Percentiles rank a stretch among this genome's conserved stretches.
phyloP scores from a whole-genome alignment of 2,113 vertebrate species.

The Phaethornis superciliosus region DNA sequence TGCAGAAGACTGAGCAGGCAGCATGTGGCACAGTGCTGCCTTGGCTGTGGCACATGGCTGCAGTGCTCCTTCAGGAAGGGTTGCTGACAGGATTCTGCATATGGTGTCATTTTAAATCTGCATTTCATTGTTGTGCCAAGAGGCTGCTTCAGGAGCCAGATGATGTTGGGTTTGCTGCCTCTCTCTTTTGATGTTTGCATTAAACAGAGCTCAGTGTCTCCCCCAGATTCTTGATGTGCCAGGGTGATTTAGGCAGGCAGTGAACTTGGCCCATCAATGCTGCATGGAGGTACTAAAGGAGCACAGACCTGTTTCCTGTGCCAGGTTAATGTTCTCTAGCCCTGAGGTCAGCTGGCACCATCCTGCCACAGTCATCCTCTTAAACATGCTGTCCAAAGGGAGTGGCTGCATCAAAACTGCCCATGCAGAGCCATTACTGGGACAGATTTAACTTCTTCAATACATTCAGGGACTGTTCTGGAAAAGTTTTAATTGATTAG shows the following conservation, averaged over 20 bases:
- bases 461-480: neutral
- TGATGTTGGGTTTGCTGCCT: neutral
- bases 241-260: neutral
- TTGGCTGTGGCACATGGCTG: neutral
- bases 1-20: neutral
- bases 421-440: neutral
- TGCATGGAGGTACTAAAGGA: neutral
- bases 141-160: neutral
- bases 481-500: neutral
- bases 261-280: neutral
- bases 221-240: neutral
- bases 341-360: neutral
- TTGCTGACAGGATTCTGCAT: neutral
- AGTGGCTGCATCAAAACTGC: conserved; percentile 1
- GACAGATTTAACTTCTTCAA: neutral
- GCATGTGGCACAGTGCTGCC: fast-evolving
- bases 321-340: conserved; percentile 13
- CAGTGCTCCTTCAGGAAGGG: neutral
- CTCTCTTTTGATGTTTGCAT: neutral
- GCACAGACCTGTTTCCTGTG: neutral
- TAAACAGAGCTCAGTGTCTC: neutral
- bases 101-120: neutral
- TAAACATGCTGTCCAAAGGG: neutral
- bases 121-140: neutral
- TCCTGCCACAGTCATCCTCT: neutral